Conservation (phyloP, 2,113 vertebrate species). For the Isurus oxyrinchus region DNA sequence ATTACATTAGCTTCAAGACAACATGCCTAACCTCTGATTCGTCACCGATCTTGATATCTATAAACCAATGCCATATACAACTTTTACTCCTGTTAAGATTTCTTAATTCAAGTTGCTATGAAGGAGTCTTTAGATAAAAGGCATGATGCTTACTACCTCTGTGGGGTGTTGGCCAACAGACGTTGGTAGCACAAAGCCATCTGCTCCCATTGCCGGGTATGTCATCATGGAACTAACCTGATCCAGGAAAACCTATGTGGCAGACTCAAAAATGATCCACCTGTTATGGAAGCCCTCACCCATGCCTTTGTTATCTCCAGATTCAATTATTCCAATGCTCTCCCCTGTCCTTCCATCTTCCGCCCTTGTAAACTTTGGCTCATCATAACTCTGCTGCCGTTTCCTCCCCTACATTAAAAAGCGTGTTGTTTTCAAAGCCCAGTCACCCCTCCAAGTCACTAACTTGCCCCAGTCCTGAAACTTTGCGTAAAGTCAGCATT, state of each 20-base stretch:
- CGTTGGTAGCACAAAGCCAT: not conserved
- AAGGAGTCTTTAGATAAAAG: too few relatives aligned
- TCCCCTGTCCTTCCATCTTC: not conserved
- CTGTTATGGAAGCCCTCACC: not conserved
- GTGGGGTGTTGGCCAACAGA: not conserved
- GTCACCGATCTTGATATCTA: not conserved
- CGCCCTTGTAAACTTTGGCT: not conserved
- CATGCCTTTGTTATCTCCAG: not conserved
- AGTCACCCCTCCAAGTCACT: not conserved
- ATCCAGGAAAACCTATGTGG: not conserved
- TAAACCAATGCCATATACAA: not conserved
- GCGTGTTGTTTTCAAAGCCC: not conserved
- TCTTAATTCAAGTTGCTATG: not conserved
- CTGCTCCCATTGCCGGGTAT: not conserved
- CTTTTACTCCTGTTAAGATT: not conserved
- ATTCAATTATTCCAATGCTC: not conserved
- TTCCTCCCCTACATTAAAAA: not conserved
- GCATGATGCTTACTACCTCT: too few relatives aligned
- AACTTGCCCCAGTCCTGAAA: too few relatives aligned
- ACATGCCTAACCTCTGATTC: not conserved
- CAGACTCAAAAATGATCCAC: not conserved
- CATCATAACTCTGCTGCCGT: not conserved
- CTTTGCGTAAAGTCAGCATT: too few relatives aligned
- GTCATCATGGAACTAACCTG: not conserved
- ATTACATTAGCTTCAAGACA: not conserved